These are phyloP conservation scores for Plotosus lineatus DNA, from an alignment of 2,113 vertebrate genomes.

Conservation along the genomic window DNA sequence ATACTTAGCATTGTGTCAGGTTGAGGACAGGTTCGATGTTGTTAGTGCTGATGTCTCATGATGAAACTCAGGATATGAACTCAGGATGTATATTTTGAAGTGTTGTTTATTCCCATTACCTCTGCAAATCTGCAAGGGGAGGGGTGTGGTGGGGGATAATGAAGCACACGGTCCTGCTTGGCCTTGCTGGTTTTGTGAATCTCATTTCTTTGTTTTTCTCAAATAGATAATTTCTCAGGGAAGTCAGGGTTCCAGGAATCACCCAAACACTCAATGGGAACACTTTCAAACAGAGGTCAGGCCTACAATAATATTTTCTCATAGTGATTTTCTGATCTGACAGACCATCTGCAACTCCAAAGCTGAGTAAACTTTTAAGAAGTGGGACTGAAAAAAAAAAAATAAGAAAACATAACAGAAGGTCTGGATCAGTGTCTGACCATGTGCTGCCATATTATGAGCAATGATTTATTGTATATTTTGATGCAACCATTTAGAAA, in stretches of 20 bases:
- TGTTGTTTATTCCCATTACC: neutral
- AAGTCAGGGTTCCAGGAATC: conserved; percentile 61
- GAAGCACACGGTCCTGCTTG: conserved; percentile 36
- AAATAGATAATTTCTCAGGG: conserved; percentile 62
- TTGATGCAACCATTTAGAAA: neutral
- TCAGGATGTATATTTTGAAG: neutral
- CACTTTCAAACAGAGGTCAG: conserved; percentile 72
- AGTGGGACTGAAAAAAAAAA: conserved; percentile 46
- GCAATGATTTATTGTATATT: neutral
- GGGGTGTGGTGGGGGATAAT: conserved; percentile 29
- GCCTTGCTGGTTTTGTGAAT: conserved; percentile 32
- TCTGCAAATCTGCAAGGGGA: neutral
- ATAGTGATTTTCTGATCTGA: conserved; percentile 59
- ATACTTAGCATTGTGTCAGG: neutral
- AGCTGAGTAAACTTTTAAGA: conserved; percentile 75
- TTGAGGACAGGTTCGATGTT: neutral
- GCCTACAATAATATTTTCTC: conserved; percentile 75
- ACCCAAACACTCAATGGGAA: conserved; percentile 54
- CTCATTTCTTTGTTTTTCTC: conserved; percentile 63
- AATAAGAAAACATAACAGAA: conserved; percentile 18
- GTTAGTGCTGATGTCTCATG: neutral
- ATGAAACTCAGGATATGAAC: neutral
- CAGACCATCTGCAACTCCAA: conserved; percentile 70
- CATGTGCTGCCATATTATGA: conserved; percentile 2
- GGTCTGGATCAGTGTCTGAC: neutral